phyloP scores from a whole-genome alignment of 2,888 invertebrate species.

The Drosophila stalkeri region DNA sequence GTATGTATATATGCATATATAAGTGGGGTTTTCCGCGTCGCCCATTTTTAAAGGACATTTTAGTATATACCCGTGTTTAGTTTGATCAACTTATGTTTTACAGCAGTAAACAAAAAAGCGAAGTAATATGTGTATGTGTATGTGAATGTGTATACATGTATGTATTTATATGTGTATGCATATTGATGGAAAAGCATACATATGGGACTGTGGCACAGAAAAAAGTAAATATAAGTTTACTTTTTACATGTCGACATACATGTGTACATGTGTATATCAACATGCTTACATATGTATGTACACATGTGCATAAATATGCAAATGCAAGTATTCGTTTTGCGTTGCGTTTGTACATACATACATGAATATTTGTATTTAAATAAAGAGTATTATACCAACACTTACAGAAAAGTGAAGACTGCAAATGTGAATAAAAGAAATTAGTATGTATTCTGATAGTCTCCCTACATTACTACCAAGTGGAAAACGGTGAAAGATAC shows the following conservation, averaged over 20 bases:
- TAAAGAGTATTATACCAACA: background rate
- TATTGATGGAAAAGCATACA: too few species aligned
- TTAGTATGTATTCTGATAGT: conserved; percentile 17
- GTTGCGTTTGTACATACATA: background rate
- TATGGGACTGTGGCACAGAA: background rate
- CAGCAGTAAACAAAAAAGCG: background rate
- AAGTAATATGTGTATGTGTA: background rate
- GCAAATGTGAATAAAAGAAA: conserved; percentile 12
- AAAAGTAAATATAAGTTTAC: too few species aligned
- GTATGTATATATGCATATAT: background rate
- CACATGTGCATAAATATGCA: too few species aligned
- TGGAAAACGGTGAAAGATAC: conserved; percentile 58
- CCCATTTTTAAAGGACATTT: background rate
- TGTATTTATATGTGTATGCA: too few species aligned
- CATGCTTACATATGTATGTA: background rate
- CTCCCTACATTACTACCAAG: conserved; percentile 35
- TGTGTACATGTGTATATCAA: background rate
- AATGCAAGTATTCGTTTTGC: too few species aligned
- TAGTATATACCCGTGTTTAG: background rate
- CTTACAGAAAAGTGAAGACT: background rate
- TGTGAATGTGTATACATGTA: background rate
- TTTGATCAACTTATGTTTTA: background rate
- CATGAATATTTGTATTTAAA: background rate
- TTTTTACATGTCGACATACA: background rate
- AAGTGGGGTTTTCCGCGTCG: background rate